phyloP scores from a whole-genome alignment of 1,140 invertebrate species.

The Polypedilum pembai region DNA sequence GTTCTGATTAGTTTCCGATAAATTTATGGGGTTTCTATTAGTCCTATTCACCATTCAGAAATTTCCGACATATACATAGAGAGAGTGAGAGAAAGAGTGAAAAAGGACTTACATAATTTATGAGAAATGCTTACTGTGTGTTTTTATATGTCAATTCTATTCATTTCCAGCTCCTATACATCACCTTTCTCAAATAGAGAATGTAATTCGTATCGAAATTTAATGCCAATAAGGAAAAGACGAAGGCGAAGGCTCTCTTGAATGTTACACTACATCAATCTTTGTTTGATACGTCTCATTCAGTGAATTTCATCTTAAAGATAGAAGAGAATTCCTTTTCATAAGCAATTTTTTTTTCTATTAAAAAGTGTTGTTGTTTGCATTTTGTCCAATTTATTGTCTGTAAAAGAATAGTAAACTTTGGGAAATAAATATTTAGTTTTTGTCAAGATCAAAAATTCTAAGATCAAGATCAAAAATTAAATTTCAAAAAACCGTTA shows the following conservation, averaged over 20 bases:
- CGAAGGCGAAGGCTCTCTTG: neutral
- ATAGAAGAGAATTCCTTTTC: neutral
- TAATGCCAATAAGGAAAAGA: neutral
- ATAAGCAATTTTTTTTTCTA: too few relatives aligned
- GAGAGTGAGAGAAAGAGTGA: too few relatives aligned
- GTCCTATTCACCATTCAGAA: neutral
- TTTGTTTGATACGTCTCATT: slow-evolving; percentile 12
- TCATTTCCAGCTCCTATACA: neutral
- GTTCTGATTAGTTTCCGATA: slow-evolving; percentile 17
- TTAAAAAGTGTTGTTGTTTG: too few relatives aligned
- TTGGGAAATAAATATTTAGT: too few relatives aligned
- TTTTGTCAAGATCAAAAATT: too few relatives aligned
- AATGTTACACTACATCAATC: slow-evolving; percentile 17
- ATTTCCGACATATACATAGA: neutral
- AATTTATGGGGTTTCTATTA: neutral
- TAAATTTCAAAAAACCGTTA: too few relatives aligned
- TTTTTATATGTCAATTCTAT: neutral
- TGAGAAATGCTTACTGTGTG: neutral
- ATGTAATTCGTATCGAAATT: neutral
- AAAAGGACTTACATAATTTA: slow-evolving; percentile 20
- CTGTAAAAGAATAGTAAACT: too few relatives aligned
- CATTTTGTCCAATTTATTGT: too few relatives aligned
- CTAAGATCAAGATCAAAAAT: too few relatives aligned
- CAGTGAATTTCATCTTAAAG: slow-evolving; percentile 7
- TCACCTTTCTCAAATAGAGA: neutral